Evolutionary conservation across 2,797 vertebrate genomes (phyloP).

Genomic region (Cossypha caffra): DNA sequence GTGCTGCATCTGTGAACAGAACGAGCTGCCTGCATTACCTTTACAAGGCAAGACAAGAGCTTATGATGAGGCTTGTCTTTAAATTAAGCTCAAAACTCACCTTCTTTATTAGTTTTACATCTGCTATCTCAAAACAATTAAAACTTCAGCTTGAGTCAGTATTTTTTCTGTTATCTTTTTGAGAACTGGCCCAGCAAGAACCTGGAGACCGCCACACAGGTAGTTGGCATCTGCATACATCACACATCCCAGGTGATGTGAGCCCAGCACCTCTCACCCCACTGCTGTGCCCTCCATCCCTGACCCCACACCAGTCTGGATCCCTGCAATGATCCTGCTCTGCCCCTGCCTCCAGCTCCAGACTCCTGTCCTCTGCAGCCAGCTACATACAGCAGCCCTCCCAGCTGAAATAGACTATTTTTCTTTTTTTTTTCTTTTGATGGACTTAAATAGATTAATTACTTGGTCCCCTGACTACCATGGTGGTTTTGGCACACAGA

Average conservation of each 20-base stretch:
- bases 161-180: background rate
- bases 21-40: background rate
- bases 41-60: background rate
- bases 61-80: background rate
- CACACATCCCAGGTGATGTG: rapidly evolving
- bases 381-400: background rate
- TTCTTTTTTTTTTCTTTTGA: rapidly evolving
- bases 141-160: background rate
- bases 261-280: background rate
- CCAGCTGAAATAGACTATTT: background rate
- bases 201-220: background rate
- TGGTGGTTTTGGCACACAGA: background rate
- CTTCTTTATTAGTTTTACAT: background rate
- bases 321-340: background rate
- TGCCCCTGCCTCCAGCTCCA: background rate
- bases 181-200: background rate
- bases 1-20: background rate
- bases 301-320: rapidly evolving
- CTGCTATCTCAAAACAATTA: background rate
- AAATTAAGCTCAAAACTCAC: background rate
- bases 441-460: background rate
- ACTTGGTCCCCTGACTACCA: background rate
- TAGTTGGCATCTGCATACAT: background rate
- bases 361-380: background rate
- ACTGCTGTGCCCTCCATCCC: background rate